Evolutionary conservation across 53 echinoderm and acorn worm genomes (phyloP).

Genomic region (Stichopus horrens): DNA sequence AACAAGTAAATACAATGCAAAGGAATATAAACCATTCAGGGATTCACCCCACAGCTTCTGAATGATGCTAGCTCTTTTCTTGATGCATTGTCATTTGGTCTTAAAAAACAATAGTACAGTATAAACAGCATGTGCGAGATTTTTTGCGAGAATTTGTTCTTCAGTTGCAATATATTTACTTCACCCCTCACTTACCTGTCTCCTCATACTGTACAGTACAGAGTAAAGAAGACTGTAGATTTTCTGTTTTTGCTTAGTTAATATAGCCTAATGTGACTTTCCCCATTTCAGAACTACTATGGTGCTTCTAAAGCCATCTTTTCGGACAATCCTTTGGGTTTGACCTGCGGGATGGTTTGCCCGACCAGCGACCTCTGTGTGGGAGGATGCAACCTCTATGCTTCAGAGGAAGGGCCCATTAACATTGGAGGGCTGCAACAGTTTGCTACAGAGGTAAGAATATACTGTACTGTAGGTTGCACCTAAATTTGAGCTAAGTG

Average conservation of each 20-base stretch:
- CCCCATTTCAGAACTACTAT: conserved; percentile 80
- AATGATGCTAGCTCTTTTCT: neutral
- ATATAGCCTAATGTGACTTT: too few relatives aligned
- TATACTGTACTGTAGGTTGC: neutral
- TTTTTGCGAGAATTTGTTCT: neutral
- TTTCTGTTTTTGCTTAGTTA: too few relatives aligned
- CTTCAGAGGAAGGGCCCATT: conserved; percentile 96
- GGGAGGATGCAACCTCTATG: conserved; percentile 94
- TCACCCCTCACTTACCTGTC: too few relatives aligned
- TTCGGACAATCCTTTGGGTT: conserved; percentile 94
- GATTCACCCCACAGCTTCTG: too few relatives aligned
- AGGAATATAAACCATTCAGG: too few relatives aligned
- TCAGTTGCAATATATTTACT: neutral
- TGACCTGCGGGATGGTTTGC: conserved; percentile 99
- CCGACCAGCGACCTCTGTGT: conserved; percentile 98
- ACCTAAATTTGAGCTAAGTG: too few relatives aligned
- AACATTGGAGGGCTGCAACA: conserved; percentile 99
- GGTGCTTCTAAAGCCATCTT: conserved; percentile 97
- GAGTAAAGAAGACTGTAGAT: too few relatives aligned
- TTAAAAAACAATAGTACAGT: neutral
- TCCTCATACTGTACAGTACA: too few relatives aligned
- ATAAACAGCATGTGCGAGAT: too few relatives aligned
- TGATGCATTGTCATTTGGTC: neutral
- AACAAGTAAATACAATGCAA: too few relatives aligned
- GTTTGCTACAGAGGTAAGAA: conserved; percentile 93